Evolutionary conservation across 1,140 invertebrate genomes (phyloP).

Genomic region (Hydropsyche tenuis): DNA sequence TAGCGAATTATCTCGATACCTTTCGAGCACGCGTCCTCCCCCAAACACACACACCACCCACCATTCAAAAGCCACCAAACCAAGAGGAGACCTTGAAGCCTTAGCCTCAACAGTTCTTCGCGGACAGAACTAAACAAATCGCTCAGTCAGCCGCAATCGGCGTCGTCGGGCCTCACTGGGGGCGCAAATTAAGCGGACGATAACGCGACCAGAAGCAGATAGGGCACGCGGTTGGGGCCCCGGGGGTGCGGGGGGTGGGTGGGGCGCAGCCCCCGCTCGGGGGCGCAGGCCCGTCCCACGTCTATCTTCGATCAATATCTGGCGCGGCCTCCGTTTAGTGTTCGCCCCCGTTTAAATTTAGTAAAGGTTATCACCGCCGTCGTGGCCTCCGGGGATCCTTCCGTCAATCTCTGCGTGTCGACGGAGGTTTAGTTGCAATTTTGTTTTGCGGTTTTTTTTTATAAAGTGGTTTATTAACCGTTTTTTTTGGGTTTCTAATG

Average conservation of each 20-base stretch:
- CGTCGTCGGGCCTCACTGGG: not conserved
- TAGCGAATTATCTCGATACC: no score
- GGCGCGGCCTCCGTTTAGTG: conserved; percentile 17
- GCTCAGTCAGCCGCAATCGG: not conserved
- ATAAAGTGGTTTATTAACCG: no score
- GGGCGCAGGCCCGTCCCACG: not conserved
- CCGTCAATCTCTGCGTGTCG: not conserved
- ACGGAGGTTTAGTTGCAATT: no score
- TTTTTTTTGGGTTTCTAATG: no score
- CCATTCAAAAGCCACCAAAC: no score
- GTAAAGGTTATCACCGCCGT: conserved; percentile 30
- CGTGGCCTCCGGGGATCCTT: not conserved
- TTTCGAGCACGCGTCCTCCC: no score
- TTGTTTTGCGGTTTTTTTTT: no score
- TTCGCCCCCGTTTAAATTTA: conserved; percentile 34
- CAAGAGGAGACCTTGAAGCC: no score
- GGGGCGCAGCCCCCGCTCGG: not conserved
- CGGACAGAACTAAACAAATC: not conserved
- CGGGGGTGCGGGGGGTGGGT: not conserved
- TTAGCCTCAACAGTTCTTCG: no score
- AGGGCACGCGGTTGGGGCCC: not conserved
- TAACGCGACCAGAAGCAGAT: not conserved
- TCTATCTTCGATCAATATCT: conserved; percentile 47
- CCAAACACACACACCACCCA: no score
- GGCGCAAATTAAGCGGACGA: conserved; percentile 10